Percentiles rank a stretch among this genome's conserved stretches.
Conservation (phyloP, 1,140 invertebrate species). For the Micrasema minimum region DNA sequence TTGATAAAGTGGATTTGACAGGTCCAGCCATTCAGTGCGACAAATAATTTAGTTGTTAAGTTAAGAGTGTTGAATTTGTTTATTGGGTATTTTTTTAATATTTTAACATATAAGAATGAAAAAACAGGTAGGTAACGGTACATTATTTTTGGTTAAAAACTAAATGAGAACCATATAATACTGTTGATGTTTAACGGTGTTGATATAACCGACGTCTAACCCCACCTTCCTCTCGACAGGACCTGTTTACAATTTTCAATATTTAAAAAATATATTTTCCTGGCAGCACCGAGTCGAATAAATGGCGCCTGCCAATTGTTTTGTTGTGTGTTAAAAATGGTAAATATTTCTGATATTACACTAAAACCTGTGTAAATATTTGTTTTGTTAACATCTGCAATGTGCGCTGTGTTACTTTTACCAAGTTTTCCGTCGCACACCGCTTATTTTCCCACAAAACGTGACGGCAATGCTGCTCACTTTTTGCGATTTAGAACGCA, state of each 20-base stretch:
- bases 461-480: neutral
- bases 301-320: constrained; percentile 45
- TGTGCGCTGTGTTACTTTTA: neutral
- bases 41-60: too few species aligned
- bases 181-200: too few species aligned
- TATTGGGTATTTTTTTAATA: too few species aligned
- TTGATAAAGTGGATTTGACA: too few species aligned
- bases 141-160: too few species aligned
- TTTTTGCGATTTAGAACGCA: constrained; percentile 8
- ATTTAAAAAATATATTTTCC: neutral
- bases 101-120: too few species aligned
- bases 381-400: constrained; percentile 9
- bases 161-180: too few species aligned
- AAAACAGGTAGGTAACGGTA: too few species aligned
- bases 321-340: constrained; percentile 46
- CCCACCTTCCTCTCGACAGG: neutral
- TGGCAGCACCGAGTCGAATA: constrained; percentile 23
- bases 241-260: neutral
- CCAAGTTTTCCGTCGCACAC: neutral
- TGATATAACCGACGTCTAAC: too few species aligned
- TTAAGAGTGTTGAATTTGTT: too few species aligned
- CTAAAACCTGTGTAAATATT: constrained; percentile 41
- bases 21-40: too few species aligned
- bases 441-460: constrained; percentile 2
- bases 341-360: constrained; percentile 42